Conservation (phyloP, 2,888 invertebrate genomes). For the Abrostola tripartita region DNA sequence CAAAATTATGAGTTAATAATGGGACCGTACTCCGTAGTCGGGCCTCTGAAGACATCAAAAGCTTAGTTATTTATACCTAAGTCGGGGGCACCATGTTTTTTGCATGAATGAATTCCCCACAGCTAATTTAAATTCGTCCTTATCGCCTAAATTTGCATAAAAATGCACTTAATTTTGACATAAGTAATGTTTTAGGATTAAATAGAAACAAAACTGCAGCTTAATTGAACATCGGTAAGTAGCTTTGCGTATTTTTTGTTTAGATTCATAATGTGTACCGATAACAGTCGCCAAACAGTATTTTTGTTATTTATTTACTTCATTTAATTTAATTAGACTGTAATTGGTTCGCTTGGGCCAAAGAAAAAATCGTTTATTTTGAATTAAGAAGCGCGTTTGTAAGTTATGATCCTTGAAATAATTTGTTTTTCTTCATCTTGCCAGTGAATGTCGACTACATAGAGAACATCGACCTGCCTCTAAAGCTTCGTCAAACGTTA, state of each 20-base stretch:
- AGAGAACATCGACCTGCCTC: slow-evolving; percentile 15
- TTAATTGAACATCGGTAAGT: slow-evolving; percentile 52
- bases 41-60: slow-evolving; percentile 16
- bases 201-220: slow-evolving; percentile 48
- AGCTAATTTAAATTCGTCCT: slow-evolving; percentile 47
- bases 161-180: slow-evolving; percentile 54
- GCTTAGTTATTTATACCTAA: slow-evolving; percentile 24
- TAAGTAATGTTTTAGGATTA: slow-evolving; percentile 55
- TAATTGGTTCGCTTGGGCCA: slow-evolving; percentile 37
- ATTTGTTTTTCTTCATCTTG: slow-evolving; percentile 34
- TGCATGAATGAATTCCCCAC: slow-evolving; percentile 49
- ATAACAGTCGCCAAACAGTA: slow-evolving; percentile 20
- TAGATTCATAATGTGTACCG: slow-evolving; percentile 39
- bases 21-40: background rate
- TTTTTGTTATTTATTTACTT: slow-evolving; percentile 35
- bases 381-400: slow-evolving; percentile 33
- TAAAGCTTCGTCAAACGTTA: slow-evolving; percentile 18
- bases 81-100: slow-evolving; percentile 25
- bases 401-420: slow-evolving; percentile 42
- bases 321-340: slow-evolving; percentile 47
- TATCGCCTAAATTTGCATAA: slow-evolving; percentile 54
- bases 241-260: slow-evolving; percentile 27
- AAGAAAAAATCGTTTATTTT: slow-evolving; percentile 37
- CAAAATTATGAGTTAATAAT: background rate
- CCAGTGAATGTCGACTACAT: slow-evolving; percentile 17